Base-by-base conservation (phyloP, 2,888 invertebrate genomes). In the Tholera decimalis region DNA sequence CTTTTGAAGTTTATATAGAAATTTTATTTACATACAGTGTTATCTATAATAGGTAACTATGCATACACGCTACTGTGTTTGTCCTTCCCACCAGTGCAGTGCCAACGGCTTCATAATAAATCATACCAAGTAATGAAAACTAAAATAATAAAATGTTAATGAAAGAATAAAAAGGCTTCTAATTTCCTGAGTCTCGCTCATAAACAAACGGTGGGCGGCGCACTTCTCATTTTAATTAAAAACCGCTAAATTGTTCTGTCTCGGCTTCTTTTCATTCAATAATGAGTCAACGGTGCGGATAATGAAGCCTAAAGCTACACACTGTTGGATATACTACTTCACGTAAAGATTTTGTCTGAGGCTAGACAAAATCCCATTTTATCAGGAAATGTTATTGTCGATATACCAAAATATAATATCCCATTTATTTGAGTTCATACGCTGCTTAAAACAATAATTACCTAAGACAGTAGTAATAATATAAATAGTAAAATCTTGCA, bases 201-300 rank as follows among this genome's bases (percentile, higher is more conserved):
- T 66, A 70, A 75, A 75, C 55, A 63, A 41, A 24, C 22, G 35
- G 53, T 50, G 56, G 62, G 60, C 39, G 62, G 53, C 49, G 46
- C 58, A 55, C 61, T 61, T 72, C 72, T 77, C 71, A 61, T 77
- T 81, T 83, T 83, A 82, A 82, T 83, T 81, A 81, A 83, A 82
- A 78, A 56, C 77, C 77, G 78, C 75, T 75, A 82, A 83, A 83
- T 78, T 82, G 73, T 82, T 73, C 65, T 57, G 74, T 37, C 74
- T 76, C 75, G 22, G 65, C 49, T 75, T 72, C 82, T 80, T 79
- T 79, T 77, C 81, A 82, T 77, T 55, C 70, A 65, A 80, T 83
- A 83, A 82, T 82, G 83, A 81, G 70, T 71, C 59, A 63, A 49
- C 70, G 61, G 54, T 41, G 37, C 18, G 50, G 50, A 77, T 81